A percentile compares a stretch with the other conserved stretches of the same genome.
Evolutionary conservation across 1,140 invertebrate genomes (phyloP).

Genomic region (Sycophila sp.): DNA sequence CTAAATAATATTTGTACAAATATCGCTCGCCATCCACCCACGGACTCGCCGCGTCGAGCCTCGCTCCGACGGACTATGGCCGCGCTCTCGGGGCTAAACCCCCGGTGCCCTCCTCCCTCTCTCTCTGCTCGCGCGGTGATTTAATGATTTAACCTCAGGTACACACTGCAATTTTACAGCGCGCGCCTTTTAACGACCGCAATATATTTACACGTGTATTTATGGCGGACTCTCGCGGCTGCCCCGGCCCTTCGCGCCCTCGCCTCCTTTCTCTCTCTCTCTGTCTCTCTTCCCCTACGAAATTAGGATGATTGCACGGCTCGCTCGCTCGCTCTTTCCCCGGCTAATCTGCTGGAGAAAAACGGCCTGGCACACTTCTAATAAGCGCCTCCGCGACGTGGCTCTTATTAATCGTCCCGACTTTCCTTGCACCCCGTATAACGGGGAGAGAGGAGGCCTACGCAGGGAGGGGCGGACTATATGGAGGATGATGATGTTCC

Average conservation of each 20-base stretch:
- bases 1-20: slow-evolving; percentile 16
- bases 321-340: slow-evolving; percentile 19
- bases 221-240: slow-evolving; percentile 54
- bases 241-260: background rate
- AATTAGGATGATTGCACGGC: slow-evolving; percentile 31
- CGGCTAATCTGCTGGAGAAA: too few relatives aligned
- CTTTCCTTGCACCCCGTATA: too few relatives aligned
- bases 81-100: too few relatives aligned
- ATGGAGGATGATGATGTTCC: slow-evolving; percentile 30
- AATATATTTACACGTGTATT: slow-evolving; percentile 64
- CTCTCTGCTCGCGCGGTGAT: slow-evolving; percentile 46
- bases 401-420: too few relatives aligned
- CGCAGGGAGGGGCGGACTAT: too few relatives aligned
- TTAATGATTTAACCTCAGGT: slow-evolving; percentile 56
- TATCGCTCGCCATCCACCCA: slow-evolving; percentile 1
- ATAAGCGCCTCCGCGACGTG: background rate
- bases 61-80: too few relatives aligned
- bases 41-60: background rate
- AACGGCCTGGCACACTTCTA: too few relatives aligned
- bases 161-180: slow-evolving; percentile 58
- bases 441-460: background rate
- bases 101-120: background rate
- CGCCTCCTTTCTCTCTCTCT: background rate
- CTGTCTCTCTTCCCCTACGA: background rate
- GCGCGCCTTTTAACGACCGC: slow-evolving; percentile 52